These are phyloP conservation scores for Ceramica pisi DNA, from an alignment of 2,888 invertebrate genomes.

Conservation along the genomic window DNA sequence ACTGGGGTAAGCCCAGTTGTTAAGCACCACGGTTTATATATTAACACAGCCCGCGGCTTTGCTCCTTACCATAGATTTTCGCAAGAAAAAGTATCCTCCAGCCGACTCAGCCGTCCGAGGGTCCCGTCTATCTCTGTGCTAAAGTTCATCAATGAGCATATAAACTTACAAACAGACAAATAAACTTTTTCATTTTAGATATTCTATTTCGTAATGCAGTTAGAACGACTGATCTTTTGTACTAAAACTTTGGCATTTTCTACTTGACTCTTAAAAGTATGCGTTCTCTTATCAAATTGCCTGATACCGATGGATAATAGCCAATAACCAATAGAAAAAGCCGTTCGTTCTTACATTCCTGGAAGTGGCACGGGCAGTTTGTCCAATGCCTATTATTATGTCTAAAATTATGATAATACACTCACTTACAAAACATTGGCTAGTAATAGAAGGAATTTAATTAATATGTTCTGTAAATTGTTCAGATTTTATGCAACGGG, in stretches of 20 bases:
- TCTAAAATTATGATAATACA: slow-evolving; percentile 8
- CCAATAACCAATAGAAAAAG: not conserved
- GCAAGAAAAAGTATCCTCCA: too few relatives aligned
- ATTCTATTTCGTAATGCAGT: too few relatives aligned
- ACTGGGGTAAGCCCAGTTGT: too few relatives aligned
- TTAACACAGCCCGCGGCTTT: too few relatives aligned
- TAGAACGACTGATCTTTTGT: not conserved
- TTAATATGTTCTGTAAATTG: not conserved
- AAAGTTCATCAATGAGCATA: too few relatives aligned
- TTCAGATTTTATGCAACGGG: not conserved
- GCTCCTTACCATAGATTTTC: too few relatives aligned
- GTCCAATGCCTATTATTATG: not conserved
- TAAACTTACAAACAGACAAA: too few relatives aligned
- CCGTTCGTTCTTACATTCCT: not conserved
- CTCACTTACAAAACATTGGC: not conserved
- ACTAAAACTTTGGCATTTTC: not conserved
- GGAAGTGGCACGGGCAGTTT: not conserved
- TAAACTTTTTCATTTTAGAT: too few relatives aligned
- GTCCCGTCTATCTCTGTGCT: too few relatives aligned
- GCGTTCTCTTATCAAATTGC: not conserved
- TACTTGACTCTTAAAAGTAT: not conserved
- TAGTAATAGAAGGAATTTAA: not conserved
- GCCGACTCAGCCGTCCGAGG: too few relatives aligned
- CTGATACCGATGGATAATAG: not conserved
- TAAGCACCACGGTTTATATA: too few relatives aligned